Evolutionary conservation across 2,888 invertebrate genomes (phyloP), one percentile per base, ranked within the genome.

Genomic region (Balanococcus diminutus): DNA sequence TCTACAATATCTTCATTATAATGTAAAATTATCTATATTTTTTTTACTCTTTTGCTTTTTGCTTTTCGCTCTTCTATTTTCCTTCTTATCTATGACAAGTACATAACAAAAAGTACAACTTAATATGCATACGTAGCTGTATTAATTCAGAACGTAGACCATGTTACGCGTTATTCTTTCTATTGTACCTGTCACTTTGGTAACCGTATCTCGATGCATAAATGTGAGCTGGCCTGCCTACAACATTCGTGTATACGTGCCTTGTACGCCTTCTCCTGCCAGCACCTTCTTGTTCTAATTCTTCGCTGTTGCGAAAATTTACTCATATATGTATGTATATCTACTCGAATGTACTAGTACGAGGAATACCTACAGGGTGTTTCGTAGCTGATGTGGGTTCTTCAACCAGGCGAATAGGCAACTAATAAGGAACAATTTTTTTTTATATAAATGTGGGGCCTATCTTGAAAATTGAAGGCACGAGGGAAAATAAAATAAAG

Each of bases 11-110:
- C 75, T 75, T 75, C 32, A 75, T 75, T 75, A 75, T 75, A 75
- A 75, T 32, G 75, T 75, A 75, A 75, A 75, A 32, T 75, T 67
- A 67, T 28, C 1, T n/a, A n/a, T n/a, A n/a, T n/a, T n/a, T n/a
- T 67, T 67, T 67, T 67, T 28, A 25, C 61, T 28, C 14, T 11
- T 67, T 67, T 51, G 51, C 19, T 19, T 51, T 51, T 51, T 36
- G 5, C 5, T 36, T 36, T 36, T 36, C 51, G 51, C 19, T 51
- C 3, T 51, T 51, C 19, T 42, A 9, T 42, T 42, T 42, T 42
- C 42, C 14, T 67, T 75, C 75, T 75, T 75, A 75, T 75, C 75
- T 75, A 75, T 75, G 75, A 75, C 75, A 75, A 22, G 75, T 75
- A 75, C 75, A 75, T 75, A 32, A 75, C 75, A 75, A 75, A 67